These are phyloP conservation scores for Cyphomyrmex costatus DNA, from an alignment of 1,140 invertebrate species.

Conservation along the genomic window DNA sequence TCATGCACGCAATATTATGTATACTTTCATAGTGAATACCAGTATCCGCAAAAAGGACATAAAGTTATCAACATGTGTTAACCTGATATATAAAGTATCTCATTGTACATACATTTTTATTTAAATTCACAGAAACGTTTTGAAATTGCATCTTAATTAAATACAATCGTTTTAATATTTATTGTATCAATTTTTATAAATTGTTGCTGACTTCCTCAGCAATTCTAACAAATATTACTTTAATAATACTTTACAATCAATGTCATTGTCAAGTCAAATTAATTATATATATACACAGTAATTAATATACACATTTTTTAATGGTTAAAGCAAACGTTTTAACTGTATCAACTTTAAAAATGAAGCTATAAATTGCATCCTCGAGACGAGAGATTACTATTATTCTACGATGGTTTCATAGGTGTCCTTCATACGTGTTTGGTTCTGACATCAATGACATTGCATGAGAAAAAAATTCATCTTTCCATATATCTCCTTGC, in stretches of 20 bases:
- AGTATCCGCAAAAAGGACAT: not conserved
- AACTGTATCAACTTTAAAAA: too few relatives aligned
- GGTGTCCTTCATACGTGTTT: slow-evolving; percentile 60
- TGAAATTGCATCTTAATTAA: not conserved
- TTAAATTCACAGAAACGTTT: not conserved
- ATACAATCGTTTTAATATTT: not conserved
- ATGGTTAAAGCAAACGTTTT: too few relatives aligned
- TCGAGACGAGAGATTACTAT: slow-evolving; percentile 54
- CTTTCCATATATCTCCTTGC: slow-evolving; percentile 50
- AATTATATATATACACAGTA: not conserved
- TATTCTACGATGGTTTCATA: slow-evolving; percentile 67
- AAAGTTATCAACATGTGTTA: not conserved
- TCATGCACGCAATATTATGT: slow-evolving; percentile 15
- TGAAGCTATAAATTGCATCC: slow-evolving; percentile 31
- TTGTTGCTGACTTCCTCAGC: not conserved
- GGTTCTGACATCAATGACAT: slow-evolving; percentile 65
- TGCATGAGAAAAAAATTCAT: slow-evolving; percentile 64
- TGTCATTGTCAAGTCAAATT: not conserved
- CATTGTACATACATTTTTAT: not conserved
- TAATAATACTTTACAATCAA: not conserved
- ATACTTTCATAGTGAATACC: not conserved
- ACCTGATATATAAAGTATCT: not conserved
- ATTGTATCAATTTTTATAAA: not conserved
- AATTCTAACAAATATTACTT: slow-evolving; percentile 10
- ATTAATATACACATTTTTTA: too few relatives aligned